These are phyloP conservation scores for Mormyrus hasselquistii DNA, from an alignment of 2,797 vertebrate genomes.

Conservation along the genomic window DNA sequence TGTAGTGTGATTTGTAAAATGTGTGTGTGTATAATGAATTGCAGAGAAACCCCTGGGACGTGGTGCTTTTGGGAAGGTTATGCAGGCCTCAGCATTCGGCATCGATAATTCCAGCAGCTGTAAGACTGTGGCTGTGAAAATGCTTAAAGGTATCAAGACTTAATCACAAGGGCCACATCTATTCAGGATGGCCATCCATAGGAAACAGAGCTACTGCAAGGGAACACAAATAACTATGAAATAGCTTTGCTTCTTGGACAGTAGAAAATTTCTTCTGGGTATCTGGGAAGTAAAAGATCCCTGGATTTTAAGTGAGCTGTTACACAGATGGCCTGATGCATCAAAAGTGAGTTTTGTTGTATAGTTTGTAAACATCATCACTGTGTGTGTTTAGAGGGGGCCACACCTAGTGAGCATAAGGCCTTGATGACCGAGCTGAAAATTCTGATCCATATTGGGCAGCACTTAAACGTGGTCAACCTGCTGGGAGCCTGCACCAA, in stretches of 20 bases:
- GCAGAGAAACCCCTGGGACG: conserved; percentile 83
- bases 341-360: not conserved
- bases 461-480: conserved; percentile 93
- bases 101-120: conserved; percentile 74
- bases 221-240: not conserved
- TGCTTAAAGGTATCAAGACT: conserved; percentile 81
- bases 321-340: not conserved
- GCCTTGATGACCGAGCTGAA: conserved; percentile 94
- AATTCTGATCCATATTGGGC: conserved; percentile 88
- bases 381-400: conserved; percentile 68
- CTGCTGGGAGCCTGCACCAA: conserved; percentile 88
- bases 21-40: conserved; percentile 44
- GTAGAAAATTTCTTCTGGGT: not conserved
- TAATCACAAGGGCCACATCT: not conserved
- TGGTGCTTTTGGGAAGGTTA: conserved; percentile 87
- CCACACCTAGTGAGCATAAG: conserved; percentile 85
- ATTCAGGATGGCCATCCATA: not conserved
- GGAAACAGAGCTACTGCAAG: not conserved
- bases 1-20: conserved; percentile 23
- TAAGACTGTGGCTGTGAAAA: conserved; percentile 88
- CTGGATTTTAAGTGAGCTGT: not conserved
- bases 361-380: not conserved
- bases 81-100: conserved; percentile 86
- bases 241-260: not conserved
- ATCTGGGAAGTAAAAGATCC: not conserved